Evolutionary conservation across 2,113 vertebrate genomes (phyloP).

Genomic region (Nipponia nippon): DNA sequence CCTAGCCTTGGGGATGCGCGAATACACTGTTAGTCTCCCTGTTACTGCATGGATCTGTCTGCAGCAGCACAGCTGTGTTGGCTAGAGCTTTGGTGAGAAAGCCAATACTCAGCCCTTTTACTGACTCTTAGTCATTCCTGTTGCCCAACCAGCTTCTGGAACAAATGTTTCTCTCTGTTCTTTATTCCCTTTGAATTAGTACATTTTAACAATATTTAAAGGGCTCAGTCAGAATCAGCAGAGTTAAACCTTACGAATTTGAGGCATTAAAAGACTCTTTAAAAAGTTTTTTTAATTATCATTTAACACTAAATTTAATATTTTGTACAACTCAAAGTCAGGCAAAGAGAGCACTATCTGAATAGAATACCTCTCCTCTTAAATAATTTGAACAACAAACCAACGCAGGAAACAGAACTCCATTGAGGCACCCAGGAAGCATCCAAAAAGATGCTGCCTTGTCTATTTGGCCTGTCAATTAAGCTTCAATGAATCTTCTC

Average conservation of each 20-base stretch:
- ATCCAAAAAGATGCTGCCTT: neutral
- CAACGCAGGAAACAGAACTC: neutral
- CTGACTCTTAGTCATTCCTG: neutral
- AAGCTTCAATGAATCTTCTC: neutral
- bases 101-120: neutral
- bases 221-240: neutral
- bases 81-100: neutral
- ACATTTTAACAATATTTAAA: neutral
- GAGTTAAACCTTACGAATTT: neutral
- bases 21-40: neutral
- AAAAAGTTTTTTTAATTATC: neutral
- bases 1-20: neutral
- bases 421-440: neutral
- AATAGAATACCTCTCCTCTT: neutral
- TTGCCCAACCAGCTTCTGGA: neutral
- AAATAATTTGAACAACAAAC: neutral
- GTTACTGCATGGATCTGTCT: neutral
- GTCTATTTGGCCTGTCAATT: neutral
- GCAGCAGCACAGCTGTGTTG: constrained; percentile 1
- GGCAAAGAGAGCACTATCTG: neutral
- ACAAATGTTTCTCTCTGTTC: neutral
- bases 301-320: neutral
- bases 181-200: neutral
- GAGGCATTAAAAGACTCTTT: neutral
- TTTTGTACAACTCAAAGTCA: neutral